Evolutionary conservation across 2,888 invertebrate genomes (phyloP), one percentile per base, ranked within the genome.

Genomic region (Allygus modestus): DNA sequence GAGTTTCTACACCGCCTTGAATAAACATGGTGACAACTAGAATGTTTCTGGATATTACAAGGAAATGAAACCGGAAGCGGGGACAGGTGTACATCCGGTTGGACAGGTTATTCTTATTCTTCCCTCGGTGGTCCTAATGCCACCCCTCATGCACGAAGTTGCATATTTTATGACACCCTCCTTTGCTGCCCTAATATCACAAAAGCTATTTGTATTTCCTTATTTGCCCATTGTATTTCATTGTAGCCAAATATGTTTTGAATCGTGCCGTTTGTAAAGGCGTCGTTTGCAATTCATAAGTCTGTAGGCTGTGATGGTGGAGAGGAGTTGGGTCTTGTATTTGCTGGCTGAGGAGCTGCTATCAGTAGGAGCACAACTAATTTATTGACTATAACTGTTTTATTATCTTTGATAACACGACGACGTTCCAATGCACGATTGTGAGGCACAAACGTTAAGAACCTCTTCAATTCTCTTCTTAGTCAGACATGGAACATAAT

Each of bases 121-220:
- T 65, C 65, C 65, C 65, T 65, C 65, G 65, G 65, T 65, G 65
- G 65, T 77, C 43, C 77, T 77, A 46, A 28, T 12, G 41, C 51
- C 51, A 77, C 43, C 77, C 51, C 46, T 51, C 77, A 71, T 28
- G 65, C 65, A 5, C 17, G 28, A 28, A 65, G 65, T 28, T 65
- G 65, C 65, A 65, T 65, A 65, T 65, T 65, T 65, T 65, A 65
- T 73, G 73, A 43, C 73, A 73, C 73, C 73, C 26, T 41, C 73
- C 51, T 51, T 77, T 43, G 26, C 17, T 43, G 46, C 46, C 43
- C 77, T n/a, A 46, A 43, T 77, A 43, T 51, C 51, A 77, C 77
- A 77, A 77, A 46, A 43, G 77, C 77, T 77, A 43, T 77, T 77
- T 77, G 51, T 77, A 77, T 77, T 77, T 77, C 77, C 77, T 77